Evolutionary conservation across 2,113 vertebrate genomes (phyloP).

Genomic region (Rousettus leschenaultii): DNA sequence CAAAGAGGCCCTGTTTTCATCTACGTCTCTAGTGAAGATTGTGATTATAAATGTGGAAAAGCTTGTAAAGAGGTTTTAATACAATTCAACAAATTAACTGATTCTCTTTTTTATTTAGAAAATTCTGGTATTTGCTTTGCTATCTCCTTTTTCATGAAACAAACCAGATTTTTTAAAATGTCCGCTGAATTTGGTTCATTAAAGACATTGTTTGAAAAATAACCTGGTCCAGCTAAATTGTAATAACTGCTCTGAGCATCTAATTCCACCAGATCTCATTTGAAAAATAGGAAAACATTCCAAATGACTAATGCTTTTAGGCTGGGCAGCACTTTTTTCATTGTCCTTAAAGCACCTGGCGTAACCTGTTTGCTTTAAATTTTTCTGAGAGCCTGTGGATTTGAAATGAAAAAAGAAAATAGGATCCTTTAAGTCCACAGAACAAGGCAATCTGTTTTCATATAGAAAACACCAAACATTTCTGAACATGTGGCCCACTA

Average conservation of each 20-base stretch:
- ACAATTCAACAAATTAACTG: not conserved
- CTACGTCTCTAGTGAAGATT: not conserved
- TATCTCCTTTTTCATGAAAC: not conserved
- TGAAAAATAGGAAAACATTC: constrained; percentile 40
- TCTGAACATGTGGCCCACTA: constrained; percentile 2
- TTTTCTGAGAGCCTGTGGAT: constrained; percentile 53
- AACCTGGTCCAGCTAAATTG: not conserved
- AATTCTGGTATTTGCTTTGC: not conserved
- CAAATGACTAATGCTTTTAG: constrained; percentile 51
- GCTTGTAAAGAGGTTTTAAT: not conserved
- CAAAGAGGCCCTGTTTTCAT: constrained; percentile 29
- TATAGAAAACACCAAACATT: constrained; percentile 30
- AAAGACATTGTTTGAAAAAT: not conserved
- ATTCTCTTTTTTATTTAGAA: not conserved
- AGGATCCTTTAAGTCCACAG: constrained; percentile 28
- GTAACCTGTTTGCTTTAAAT: constrained; percentile 63
- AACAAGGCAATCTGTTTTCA: not conserved
- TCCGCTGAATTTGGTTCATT: not conserved
- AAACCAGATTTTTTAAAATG: not conserved
- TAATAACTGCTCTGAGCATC: not conserved
- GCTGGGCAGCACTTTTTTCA: not conserved
- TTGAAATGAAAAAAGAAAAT: constrained; percentile 66
- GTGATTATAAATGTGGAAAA: not conserved
- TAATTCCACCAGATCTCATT: constrained; percentile 10
- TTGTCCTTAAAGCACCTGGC: constrained; percentile 51